Evolutionary conservation across 2,797 vertebrate species (phyloP).

Genomic region (Silurus lanzhouensis): DNA sequence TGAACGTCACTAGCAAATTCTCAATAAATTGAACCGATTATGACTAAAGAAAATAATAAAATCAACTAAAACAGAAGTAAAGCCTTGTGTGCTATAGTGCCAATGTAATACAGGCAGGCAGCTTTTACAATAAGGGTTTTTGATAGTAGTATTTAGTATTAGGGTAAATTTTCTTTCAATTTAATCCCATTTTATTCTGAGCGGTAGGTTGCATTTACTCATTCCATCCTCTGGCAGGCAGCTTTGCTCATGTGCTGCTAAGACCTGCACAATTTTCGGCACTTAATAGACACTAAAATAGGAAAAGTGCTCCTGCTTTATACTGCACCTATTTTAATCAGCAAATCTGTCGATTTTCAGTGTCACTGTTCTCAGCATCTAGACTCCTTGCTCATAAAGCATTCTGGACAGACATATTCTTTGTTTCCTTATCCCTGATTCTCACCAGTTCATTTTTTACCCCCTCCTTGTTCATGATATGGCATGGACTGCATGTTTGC

Average conservation of each 20-base stretch:
- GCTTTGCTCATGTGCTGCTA: slow-evolving; percentile 16
- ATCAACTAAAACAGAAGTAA: not conserved
- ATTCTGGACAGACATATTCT: not conserved
- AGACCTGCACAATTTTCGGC: not conserved
- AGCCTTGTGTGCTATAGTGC: no score
- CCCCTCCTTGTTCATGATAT: slow-evolving; percentile 55
- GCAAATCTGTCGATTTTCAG: not conserved
- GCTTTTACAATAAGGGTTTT: not conserved
- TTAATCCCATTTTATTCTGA: not conserved
- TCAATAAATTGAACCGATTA: slow-evolving; percentile 62
- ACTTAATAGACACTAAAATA: slow-evolving; percentile 1
- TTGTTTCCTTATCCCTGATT: slow-evolving; percentile 34
- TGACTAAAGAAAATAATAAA: slow-evolving; percentile 46
- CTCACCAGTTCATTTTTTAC: not conserved
- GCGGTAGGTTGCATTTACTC: slow-evolving; percentile 19
- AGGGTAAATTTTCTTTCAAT: no score
- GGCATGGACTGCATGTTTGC: slow-evolving; percentile 48
- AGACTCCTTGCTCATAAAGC: not conserved
- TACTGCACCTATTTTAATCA: not conserved
- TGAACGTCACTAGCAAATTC: slow-evolving; percentile 70
- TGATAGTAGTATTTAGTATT: no score
- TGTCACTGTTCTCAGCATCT: not conserved
- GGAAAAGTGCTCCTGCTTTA: not conserved
- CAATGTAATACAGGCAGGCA: not conserved
- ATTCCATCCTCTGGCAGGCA: slow-evolving; percentile 25